Base-by-base conservation (phyloP, 1,140 invertebrate species). In the Gryllus bimaculatus region DNA sequence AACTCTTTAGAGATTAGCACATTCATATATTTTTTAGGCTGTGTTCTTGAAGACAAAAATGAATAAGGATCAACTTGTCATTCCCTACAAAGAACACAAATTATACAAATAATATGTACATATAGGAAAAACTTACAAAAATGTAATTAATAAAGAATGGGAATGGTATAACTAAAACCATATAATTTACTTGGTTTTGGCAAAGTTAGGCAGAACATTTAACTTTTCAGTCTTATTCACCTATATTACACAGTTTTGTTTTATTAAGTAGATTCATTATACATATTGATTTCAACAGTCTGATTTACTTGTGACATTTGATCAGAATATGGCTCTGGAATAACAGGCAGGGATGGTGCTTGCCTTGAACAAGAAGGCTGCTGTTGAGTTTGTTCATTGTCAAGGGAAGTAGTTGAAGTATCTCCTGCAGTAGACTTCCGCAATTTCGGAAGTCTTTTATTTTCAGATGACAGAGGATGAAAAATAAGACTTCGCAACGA, bases 401-500 rank as follows among this genome's bases (percentile, higher is more conserved):
- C 54, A 13, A 66, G 18, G 18, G 54, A 10, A 66, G 54, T 3
- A 66, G 18, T 7, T 66, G 18, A 66, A 18, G 54, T 66, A 66
- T 66, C 54, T 13, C 10, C 10, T 1, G 54, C 18, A 13, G 54
- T 66, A 8, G 75, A 15, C 66, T 79, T 79, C 47, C 79, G 79
- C 12, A 76, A 74, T 54, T 79, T 79, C 10, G 79, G 26, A 39
- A 79, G 54, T 77, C 79, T 76, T 74, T 79, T 79, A 15, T 39
- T 77, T 13, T 79, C 79, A 26, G 48, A 13, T 13, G 79, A 76
- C 47, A 80, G 48, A 6, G 80, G 79, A 73, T 82, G 82, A 81
- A 82, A 82, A 76, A 82, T 81, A 47, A 82, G 39, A 73, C 77
- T 81, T 47, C 82, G 80, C 66, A 82, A 78, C 47, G 78, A 78